A percentile compares a stretch with the other conserved stretches of the same genome.
These are phyloP conservation scores for Calcarius lapponicus DNA, from an alignment of 2,797 vertebrate genomes.

Conservation along the genomic window DNA sequence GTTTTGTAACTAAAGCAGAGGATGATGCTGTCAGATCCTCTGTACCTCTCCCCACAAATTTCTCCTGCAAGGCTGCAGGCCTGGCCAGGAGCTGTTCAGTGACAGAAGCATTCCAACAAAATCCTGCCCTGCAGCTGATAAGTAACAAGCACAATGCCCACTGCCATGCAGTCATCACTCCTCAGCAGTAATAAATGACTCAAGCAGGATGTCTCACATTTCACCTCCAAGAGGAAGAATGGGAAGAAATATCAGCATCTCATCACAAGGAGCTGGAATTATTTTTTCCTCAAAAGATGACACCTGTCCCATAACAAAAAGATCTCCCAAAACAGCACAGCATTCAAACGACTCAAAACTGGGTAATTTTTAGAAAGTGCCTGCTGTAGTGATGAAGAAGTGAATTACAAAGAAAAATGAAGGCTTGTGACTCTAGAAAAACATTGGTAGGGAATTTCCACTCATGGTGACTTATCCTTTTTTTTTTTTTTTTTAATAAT, in stretches of 20 bases:
- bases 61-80: background rate
- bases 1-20: background rate
- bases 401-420: background rate
- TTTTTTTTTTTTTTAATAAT: background rate
- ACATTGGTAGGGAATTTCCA: background rate
- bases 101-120: background rate
- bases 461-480: background rate
- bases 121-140: background rate
- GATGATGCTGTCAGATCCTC: background rate
- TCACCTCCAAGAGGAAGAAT: background rate
- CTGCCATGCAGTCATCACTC: background rate
- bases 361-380: slow-evolving; percentile 1
- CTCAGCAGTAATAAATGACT: background rate
- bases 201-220: background rate
- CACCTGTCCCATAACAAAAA: background rate
- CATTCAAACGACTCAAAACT: background rate
- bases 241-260: background rate
- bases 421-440: background rate
- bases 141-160: background rate
- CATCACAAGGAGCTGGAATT: background rate
- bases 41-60: background rate
- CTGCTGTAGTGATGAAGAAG: background rate
- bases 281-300: slow-evolving; percentile 1
- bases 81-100: background rate
- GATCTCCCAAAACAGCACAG: slow-evolving; percentile 21